Evolutionary conservation across 2,888 invertebrate genomes (phyloP).

Genomic region (Catocala sponsa): DNA sequence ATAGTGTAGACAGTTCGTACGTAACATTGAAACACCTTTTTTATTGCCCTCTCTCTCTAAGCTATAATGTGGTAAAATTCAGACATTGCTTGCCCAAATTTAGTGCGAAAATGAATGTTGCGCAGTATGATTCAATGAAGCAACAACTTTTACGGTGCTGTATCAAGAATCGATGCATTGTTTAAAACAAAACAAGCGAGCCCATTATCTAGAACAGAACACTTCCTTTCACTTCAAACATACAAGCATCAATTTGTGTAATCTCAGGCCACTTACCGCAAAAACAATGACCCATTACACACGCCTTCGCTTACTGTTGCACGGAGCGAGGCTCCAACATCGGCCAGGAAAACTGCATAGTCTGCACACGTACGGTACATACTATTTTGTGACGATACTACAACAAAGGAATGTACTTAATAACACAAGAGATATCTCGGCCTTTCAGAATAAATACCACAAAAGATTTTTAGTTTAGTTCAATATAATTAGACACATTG

Average conservation of each 20-base stretch:
- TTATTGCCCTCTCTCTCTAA: too few relatives aligned
- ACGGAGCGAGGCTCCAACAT: slow-evolving; percentile 6
- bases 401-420: too few relatives aligned
- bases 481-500: too few relatives aligned
- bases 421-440: too few relatives aligned
- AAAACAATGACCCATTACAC: slow-evolving; percentile 80
- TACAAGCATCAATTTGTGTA: slow-evolving; percentile 75
- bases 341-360: neutral
- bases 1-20: too few relatives aligned
- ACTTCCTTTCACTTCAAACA: slow-evolving; percentile 78
- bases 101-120: too few relatives aligned
- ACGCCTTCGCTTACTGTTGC: slow-evolving; percentile 53
- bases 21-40: too few relatives aligned
- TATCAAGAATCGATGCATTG: slow-evolving; percentile 60
- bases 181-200: slow-evolving; percentile 68
- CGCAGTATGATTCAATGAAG: slow-evolving; percentile 12
- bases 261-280: slow-evolving; percentile 74
- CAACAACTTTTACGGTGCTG: slow-evolving; percentile 24
- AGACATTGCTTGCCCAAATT: too few relatives aligned
- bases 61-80: too few relatives aligned
- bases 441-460: too few relatives aligned
- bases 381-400: too few relatives aligned
- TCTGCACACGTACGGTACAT: neutral
- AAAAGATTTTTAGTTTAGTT: too few relatives aligned
- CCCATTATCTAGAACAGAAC: slow-evolving; percentile 68